Conservation (phyloP, 1,140 invertebrate genomes). For the Lepidurus arcticus region DNA sequence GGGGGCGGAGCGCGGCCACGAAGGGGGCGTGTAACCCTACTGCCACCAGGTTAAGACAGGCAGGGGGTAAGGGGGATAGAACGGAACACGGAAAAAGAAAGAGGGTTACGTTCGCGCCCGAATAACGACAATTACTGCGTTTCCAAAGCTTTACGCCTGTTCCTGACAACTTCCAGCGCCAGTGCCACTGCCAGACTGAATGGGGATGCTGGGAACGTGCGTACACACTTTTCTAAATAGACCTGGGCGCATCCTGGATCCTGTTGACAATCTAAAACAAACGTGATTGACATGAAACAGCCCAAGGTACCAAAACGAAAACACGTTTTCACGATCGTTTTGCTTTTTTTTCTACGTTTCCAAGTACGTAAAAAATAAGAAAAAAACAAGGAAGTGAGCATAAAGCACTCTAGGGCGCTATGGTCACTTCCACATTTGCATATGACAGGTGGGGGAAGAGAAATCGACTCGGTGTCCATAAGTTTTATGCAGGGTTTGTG, state of each 20-base stretch:
- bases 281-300: neutral
- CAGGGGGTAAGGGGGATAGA: neutral
- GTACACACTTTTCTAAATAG: constrained; percentile 10
- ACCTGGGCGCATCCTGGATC: neutral
- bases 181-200: neutral
- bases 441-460: neutral
- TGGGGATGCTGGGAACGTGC: constrained; percentile 15
- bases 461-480: neutral
- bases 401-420: neutral
- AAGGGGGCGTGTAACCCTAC: neutral
- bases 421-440: constrained; percentile 12
- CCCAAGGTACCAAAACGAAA: neutral
- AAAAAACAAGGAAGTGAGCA: neutral
- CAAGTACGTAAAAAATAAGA: neutral
- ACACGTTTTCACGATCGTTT: neutral
- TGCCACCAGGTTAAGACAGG: constrained; percentile 17
- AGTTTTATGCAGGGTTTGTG: neutral
- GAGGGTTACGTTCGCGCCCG: neutral
- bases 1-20: neutral
- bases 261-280: neutral
- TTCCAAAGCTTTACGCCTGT: neutral
- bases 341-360: neutral
- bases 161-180: neutral
- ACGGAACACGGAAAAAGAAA: neutral
- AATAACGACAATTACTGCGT: constrained; percentile 12